A percentile compares a stretch with the other conserved stretches of the same genome.
Evolutionary conservation across 2,888 invertebrate genomes (phyloP).

Genomic region (Drosophila imparisetae): DNA sequence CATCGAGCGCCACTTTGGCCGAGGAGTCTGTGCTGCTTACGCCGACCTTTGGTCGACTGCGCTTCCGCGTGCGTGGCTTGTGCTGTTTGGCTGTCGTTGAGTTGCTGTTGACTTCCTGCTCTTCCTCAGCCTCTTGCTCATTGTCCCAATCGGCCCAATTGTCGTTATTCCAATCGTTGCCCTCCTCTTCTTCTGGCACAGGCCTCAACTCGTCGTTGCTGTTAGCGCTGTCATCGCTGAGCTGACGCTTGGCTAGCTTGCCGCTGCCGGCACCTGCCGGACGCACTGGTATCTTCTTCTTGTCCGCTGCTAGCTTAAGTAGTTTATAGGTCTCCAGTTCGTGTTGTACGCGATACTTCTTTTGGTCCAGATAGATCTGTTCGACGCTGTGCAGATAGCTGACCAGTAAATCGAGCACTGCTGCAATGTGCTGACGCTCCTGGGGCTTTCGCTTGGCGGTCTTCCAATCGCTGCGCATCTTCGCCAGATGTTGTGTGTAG

Average conservation of each 20-base stretch:
- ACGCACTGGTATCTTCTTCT: constrained; percentile 81
- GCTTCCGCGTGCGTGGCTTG: constrained; percentile 56
- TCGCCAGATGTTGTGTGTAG: constrained; percentile 91
- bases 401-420: constrained; percentile 90
- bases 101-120: constrained; percentile 3
- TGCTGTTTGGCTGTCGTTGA: constrained; percentile 25
- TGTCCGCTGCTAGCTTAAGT: constrained; percentile 88
- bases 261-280: constrained; percentile 71
- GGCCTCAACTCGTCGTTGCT: constrained; percentile 10
- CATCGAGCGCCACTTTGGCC: constrained; percentile 82
- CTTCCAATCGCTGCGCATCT: constrained; percentile 89
- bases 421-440: constrained; percentile 90
- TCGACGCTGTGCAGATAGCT: constrained; percentile 93
- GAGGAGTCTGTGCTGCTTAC: constrained; percentile 54
- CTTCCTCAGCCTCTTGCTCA: constrained; percentile 31
- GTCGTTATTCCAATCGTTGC: constrained; percentile 64
- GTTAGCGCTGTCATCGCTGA: constrained; percentile 59
- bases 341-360: constrained; percentile 93
- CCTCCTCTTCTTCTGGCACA: constrained; percentile 26
- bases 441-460: constrained; percentile 87
- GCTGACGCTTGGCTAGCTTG: constrained; percentile 42
- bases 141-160: constrained; percentile 62
- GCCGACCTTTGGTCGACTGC: constrained; percentile 32
- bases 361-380: constrained; percentile 94
- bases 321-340: constrained; percentile 93